Base-by-base conservation (phyloP, 2,113 vertebrate species). In the Pimephales promelas region DNA sequence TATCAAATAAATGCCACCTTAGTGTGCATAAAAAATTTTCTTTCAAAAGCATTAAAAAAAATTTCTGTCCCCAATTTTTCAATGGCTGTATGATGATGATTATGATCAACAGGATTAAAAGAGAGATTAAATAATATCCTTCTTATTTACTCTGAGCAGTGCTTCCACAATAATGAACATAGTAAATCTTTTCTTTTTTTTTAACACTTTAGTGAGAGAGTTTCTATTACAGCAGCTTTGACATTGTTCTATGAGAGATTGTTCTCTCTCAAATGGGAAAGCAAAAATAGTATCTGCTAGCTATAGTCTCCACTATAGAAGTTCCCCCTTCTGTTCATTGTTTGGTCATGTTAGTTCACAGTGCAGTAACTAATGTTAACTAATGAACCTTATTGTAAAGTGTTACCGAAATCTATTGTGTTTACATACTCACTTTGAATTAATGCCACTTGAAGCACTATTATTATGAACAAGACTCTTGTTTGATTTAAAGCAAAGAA, bases 401-500 rank as follows among this genome's bases (percentile, higher is more conserved):
- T n/a, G n/a, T n/a, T n/a, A n/a, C n/a, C n/a, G n/a, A n/a, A 68
- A 36, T 68, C 20, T 11, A 9, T 36, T 20, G 49, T 54, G 45
- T 13, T 14, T 47, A 47, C 11, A 3, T 47, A 47, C 52, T 18
- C 52, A 6, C 9, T 61, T n/a, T 68, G 8, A 71, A 45, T n/a
- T 24, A 45, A 76, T 24, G 74, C 74, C 52, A 76, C 22, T 8
- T 14, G 10, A 40, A 57, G 16, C 54, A 40, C 34, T 2, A 56
- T n/a, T 22, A 75, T 54, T 24, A 11, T 11, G 26, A 24, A 43
- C 36, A 43, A 72, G 40, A 72, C 40, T 24, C 5, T 8, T 22
- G 8, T 36, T 75, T 75, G 18, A 75, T 73, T 73, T 28, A 5
- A 76, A 56, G n/a, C 36, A 56, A 10, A 70, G 20, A 43, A 71